Base-by-base conservation (phyloP, 2,113 vertebrate species). In the Eclectus roratus region DNA sequence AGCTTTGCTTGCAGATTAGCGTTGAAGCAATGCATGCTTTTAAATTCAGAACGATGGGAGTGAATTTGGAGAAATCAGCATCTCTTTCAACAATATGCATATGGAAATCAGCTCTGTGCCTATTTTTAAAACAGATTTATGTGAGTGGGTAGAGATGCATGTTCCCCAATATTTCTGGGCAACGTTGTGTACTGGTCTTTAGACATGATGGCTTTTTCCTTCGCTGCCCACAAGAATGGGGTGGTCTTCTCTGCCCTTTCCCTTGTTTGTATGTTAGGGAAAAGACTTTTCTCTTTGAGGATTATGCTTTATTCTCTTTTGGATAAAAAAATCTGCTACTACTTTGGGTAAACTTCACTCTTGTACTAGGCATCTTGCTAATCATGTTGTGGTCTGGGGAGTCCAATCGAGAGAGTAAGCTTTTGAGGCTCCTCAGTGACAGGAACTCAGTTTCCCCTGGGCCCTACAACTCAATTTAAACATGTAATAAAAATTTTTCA, bases 1-100 rank as follows among this genome's bases (percentile, higher is more conserved):
- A 96, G 88, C 92, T 94, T 88, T 56, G 77, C 92, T 93, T 95
- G 96, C 85, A 92, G 85, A 93, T 95, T 69, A 92, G 69, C 69
- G 31, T 73, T 70, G 60, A 88, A 85, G 83, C 77, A 78, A 27
- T 43, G 50, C 47, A 5, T 78, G 69, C 72, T 86, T 81, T 95
- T 92, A 88, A 93, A 80, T 95, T 80, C 79, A 89, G 91, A 92
- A 84, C 0, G 15, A 81, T 78, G 80, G 72, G 43, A 94, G 27
- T 52, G 69, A 79, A 79, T 87, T 90, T 91, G 56, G 76, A 79
- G 88, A 76, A 90, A 73, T 90, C 80, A 83, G 43, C n/a, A 55
- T 33, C 72, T 83, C 63, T 88, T 85, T 83, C 43, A 73, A 13
- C 41, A 86, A 6, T 24, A 33, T 49, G 44, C 52, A 25, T 86